Base-by-base conservation (phyloP, 2,113 vertebrate species). In the Grammomys dolichurus region DNA sequence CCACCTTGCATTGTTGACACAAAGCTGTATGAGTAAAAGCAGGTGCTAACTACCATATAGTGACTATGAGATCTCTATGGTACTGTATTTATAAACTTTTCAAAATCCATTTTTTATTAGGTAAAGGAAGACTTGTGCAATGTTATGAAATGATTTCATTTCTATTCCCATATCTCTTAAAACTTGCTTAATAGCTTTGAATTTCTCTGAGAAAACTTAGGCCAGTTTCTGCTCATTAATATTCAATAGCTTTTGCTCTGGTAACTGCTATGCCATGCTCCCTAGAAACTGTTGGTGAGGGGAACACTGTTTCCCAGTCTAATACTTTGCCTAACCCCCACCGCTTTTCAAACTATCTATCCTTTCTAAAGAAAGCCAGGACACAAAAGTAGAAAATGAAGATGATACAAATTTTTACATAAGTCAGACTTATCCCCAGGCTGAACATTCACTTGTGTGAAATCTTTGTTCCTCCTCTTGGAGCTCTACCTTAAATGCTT, bases 51-150 rank as follows among this genome's bases (percentile, higher is more conserved):
- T 14, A 87, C 63, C 84, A 26, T 77, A n/a, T 0, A 90, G 82
- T 20, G 60, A 56, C 12, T 88, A 16, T 54, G 12, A 58, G 54
- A 6, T 91, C 82, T 69, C 56, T 60, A 1, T 48, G 33, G 19
- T 36, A 31, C 9, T 86, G 48, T 51, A 36, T 84, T 70, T 82
- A 65, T 40, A 17, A 46, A 87, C n/a, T 81, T 93, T 95, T 58
- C 3, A 75, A 89, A 73, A 63, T 46, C 3, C 24, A 84, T 84
- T 84, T 80, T n/a, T 48, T 80, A 80, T 17, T 85, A 80, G 31
- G 31, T 0, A 31, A 63, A 89, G 20, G 28, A 70, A 33, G 19
- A 72, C 26, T n/a, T 94, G 19, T 51, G 17, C 7, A 72, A 80
- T 90, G 12, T 84, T 56, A 72, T 88, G 20, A 63, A 90, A 43